Percentiles rank a stretch among this genome's conserved stretches.
Conservation (phyloP, 2,888 invertebrate genomes). For the Netelia virgata region DNA sequence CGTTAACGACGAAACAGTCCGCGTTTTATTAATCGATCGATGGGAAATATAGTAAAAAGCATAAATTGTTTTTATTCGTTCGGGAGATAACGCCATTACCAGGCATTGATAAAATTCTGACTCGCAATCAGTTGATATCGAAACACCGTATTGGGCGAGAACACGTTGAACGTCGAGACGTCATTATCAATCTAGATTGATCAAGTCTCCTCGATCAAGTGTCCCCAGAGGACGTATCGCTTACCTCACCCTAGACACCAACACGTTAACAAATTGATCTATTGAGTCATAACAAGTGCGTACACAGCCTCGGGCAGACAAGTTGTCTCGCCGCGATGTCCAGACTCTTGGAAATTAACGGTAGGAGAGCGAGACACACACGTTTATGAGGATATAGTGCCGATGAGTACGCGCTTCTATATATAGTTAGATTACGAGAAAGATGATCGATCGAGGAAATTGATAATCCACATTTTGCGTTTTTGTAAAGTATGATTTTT, state of each 20-base stretch:
- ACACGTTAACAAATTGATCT: conserved; percentile 66
- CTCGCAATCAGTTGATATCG: no score
- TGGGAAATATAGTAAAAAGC: no score
- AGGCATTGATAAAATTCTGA: no score
- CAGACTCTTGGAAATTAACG: conserved; percentile 53
- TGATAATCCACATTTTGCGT: conserved; percentile 20
- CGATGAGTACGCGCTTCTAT: conserved; percentile 7
- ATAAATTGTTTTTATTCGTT: no score
- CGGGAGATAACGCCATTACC: no score
- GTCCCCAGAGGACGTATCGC: conserved; percentile 63
- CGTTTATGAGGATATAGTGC: conserved; percentile 13
- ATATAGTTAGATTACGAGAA: conserved; percentile 21
- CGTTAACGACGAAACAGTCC: no score
- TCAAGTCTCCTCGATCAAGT: conserved; percentile 60
- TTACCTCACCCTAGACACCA: conserved; percentile 57
- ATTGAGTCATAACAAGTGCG: conserved; percentile 68
- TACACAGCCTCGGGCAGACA: conserved; percentile 63
- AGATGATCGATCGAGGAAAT: conserved; percentile 14
- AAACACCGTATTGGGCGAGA: neutral
- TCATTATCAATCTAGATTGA: conserved; percentile 64
- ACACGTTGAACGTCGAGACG: conserved; percentile 48
- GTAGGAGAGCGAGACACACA: neutral
- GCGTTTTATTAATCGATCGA: no score
- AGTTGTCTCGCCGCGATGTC: conserved; percentile 56
- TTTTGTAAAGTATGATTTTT: conserved; percentile 4